Evolutionary conservation across 2,113 vertebrate species (phyloP).

Genomic region (Dolichallabes microphthalmus): DNA sequence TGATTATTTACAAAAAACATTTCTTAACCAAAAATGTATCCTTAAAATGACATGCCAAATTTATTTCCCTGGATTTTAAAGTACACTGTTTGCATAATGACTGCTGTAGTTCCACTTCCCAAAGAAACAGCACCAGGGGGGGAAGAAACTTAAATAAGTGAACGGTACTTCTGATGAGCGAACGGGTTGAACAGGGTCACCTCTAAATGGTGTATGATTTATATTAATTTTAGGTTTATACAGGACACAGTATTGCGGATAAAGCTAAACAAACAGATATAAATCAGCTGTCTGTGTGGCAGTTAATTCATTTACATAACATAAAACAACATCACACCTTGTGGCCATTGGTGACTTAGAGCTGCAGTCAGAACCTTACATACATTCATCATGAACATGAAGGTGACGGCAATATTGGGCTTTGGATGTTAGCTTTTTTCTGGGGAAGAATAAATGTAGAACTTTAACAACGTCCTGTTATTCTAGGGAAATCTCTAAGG

Average conservation of each 20-base stretch:
- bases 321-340: neutral
- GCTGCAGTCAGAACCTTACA: too few species aligned
- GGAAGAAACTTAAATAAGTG: neutral
- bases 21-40: neutral
- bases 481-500: too few species aligned
- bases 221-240: neutral
- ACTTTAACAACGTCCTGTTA: too few species aligned
- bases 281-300: neutral
- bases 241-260: neutral
- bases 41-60: neutral
- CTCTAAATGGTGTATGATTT: neutral
- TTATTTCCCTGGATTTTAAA: neutral
- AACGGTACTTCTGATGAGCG: neutral
- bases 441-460: too few species aligned
- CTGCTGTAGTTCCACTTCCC: neutral
- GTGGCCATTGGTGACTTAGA: neutral
- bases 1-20: neutral
- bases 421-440: too few species aligned
- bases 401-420: too few species aligned
- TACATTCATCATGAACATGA: too few species aligned
- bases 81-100: neutral
- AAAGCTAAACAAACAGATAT: neutral
- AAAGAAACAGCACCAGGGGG: conserved; percentile 11
- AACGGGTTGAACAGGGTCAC: neutral
- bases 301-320: neutral